A percentile compares a stretch with the other conserved stretches of the same genome.
Evolutionary conservation across 2,113 vertebrate species (phyloP).

Genomic region (Butorides virescens): DNA sequence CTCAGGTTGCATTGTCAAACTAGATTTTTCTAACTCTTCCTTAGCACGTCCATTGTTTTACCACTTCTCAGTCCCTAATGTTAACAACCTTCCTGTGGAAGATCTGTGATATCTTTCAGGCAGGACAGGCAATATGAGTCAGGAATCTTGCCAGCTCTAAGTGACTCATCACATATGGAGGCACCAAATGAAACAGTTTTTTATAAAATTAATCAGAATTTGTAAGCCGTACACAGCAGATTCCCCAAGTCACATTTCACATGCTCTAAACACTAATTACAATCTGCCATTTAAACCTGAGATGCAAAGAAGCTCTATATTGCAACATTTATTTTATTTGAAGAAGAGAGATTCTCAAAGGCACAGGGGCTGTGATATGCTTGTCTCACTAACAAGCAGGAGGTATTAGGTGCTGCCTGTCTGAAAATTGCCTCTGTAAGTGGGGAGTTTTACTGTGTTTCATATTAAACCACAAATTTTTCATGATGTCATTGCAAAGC

Average conservation of each 20-base stretch:
- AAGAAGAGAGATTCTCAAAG: background rate
- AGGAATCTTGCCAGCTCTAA: constrained; percentile 20
- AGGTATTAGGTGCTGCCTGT: background rate
- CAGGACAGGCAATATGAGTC: background rate
- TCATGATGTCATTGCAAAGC: background rate
- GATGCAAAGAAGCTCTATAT: background rate
- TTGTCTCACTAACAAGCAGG: background rate
- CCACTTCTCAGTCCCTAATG: background rate
- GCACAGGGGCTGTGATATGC: background rate
- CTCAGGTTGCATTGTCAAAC: background rate
- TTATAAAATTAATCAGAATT: constrained; percentile 47
- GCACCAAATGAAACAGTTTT: constrained; percentile 46
- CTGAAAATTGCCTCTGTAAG: background rate
- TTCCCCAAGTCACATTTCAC: constrained; percentile 43
- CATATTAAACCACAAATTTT: background rate
- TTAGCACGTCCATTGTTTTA: background rate
- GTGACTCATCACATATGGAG: constrained; percentile 41
- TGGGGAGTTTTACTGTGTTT: background rate
- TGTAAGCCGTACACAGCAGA: background rate
- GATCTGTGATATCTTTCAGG: background rate
- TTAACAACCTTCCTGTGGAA: background rate
- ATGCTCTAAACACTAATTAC: constrained; percentile 39
- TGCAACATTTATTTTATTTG: background rate
- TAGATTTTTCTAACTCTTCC: background rate
- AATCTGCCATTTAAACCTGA: constrained; percentile 34